Conservation (phyloP, 1,140 invertebrate genomes). For the Pygmarrhopalites habei region DNA sequence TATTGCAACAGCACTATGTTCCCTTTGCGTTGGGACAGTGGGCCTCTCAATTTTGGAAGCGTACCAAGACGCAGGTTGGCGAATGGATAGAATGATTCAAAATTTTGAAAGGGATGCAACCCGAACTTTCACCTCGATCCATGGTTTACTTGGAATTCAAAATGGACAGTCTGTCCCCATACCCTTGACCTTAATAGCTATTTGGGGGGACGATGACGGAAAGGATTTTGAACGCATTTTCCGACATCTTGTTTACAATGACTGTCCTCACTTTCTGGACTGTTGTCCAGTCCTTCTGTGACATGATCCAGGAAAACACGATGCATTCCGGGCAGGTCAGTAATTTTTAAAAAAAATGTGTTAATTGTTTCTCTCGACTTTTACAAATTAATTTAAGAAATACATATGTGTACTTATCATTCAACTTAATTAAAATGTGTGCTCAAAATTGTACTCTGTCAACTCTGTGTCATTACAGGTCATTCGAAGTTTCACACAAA, state of each 20-base stretch:
- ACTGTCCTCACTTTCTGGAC: conserved; percentile 8
- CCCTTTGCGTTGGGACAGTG: not conserved
- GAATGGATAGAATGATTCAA: not conserved
- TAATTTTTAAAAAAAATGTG: too few species aligned
- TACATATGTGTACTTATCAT: not conserved
- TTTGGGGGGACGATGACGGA: not conserved
- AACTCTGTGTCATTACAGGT: not conserved
- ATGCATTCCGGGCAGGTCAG: not conserved
- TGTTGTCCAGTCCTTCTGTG: not conserved
- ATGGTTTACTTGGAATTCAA: not conserved
- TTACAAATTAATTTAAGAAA: too few species aligned
- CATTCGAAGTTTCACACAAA: conserved; percentile 1
- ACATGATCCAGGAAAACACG: not conserved
- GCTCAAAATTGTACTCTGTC: not conserved
- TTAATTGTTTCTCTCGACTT: too few species aligned
- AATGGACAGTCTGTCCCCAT: not conserved
- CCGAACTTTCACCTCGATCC: not conserved
- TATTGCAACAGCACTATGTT: not conserved
- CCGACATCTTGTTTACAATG: conserved; percentile 13
- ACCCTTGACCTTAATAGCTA: not conserved
- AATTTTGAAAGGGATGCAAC: conserved; percentile 2
- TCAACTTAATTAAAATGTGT: not conserved
- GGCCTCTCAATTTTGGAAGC: conserved; percentile 3
- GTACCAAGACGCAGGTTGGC: conserved; percentile 3
- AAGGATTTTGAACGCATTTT: conserved; percentile 9